Base-by-base conservation (phyloP, 1,140 invertebrate species). In the Vanessa tameamea region DNA sequence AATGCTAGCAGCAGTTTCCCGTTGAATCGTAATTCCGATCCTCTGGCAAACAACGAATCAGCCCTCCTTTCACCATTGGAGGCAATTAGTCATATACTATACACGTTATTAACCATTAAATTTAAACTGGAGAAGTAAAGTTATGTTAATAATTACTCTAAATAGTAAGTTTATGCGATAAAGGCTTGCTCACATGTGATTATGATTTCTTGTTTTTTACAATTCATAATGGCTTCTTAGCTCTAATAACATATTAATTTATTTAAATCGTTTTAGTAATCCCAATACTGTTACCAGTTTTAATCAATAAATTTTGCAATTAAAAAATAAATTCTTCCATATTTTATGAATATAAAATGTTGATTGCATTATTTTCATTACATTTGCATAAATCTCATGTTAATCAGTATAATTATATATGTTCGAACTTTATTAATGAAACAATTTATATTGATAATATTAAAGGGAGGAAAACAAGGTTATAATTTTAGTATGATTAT, bases 331-430 rank as follows among this genome's bases (percentile, higher is more conserved):
- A 53, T n/a, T n/a, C 50, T n/a, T 6, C 4, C 50, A 16, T 53
- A 53, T 53, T 53, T 53, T n/a, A 53, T n/a, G 50, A 53, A 53
- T n/a, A 8, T 9, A 53, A 53, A 15, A 16, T 53, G 50, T 53
- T n/a, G 50, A 51, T 51, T 51, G 50, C 50, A 51, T 51, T 51
- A 51, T 51, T 51, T 51, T 51, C 13, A 53, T 53, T 53, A 53
- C 50, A n/a, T 53, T 53, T 53, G 50, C 50, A n/a, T 53, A n/a
- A 16, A 7, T n/a, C n/a, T 16, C 15, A 53, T 53, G 50, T 16
- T 53, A 53, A 53, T 53, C 15, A 53, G n/a, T 53, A 16, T 14
- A 53, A 53, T 43, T 43, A 53, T n/a, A 53, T 53, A n/a, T 16
- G 15, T 16, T 53, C 50, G 15, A n/a, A 53, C 15, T 51, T 51